These are phyloP conservation scores for Cranoglanis bouderius DNA, from an alignment of 2,113 vertebrate species.

Conservation along the genomic window DNA sequence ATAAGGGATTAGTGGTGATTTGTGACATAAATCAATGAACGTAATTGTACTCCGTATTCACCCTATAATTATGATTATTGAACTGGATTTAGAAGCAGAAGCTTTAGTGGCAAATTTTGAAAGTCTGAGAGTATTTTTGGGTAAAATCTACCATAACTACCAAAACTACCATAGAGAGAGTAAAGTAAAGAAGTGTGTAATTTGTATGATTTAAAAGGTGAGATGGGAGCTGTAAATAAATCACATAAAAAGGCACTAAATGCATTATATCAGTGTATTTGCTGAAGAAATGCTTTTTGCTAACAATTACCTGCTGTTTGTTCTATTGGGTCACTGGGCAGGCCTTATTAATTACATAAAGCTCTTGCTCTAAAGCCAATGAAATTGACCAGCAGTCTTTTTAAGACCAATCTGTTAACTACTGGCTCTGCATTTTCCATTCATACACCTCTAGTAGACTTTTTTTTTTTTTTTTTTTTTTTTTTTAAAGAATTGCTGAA, in stretches of 20 bases:
- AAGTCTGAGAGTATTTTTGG: constrained; percentile 59
- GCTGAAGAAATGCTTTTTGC: not conserved
- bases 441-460: constrained; percentile 36
- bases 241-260: not conserved
- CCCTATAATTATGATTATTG: constrained; percentile 25
- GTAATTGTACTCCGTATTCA: not conserved
- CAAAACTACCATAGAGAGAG: constrained; percentile 34
- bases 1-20: constrained; percentile 5
- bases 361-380: not conserved
- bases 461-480: not conserved
- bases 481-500: constrained; percentile 30
- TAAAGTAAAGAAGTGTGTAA: not conserved
- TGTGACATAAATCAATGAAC: not conserved
- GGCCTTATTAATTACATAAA: not conserved
- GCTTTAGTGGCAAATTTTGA: constrained; percentile 40
- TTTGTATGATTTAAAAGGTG: not conserved
- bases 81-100: constrained; percentile 46
- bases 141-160: too few species aligned
- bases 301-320: not conserved
- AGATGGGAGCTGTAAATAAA: constrained; percentile 1
- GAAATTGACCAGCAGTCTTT: not conserved
- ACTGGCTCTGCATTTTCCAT: constrained; percentile 43
- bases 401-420: constrained; percentile 39
- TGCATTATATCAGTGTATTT: not conserved
- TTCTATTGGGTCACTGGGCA: not conserved